Evolutionary conservation across 2,113 vertebrate species (phyloP), one percentile per base, ranked within the genome.

Genomic region (Aldabrachelys gigantea): DNA sequence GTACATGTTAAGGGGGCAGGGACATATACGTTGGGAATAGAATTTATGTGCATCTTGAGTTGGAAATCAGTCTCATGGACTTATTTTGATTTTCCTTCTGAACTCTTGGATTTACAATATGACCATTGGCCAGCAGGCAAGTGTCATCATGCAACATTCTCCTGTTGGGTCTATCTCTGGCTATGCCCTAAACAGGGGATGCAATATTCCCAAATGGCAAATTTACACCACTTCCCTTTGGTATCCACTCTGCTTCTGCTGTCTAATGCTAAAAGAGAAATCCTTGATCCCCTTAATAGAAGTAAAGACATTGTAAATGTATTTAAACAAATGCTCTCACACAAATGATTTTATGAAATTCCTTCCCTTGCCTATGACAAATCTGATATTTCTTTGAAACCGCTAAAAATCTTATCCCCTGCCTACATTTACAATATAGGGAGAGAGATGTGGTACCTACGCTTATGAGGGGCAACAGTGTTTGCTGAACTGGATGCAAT

Each of bases 11-110:
- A 86, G 78, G 27, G 87, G 75, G 81, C 75, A 93, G 81, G 53
- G 79, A 88, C 90, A 94, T 93, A 88, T 88, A 81, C 75, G 10
- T 96, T 95, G 78, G 81, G 53, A 95, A 96, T 97, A 95, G 89
- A 89, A 79, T 53, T 94, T 89, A 97, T 79, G 81, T 91, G 57
- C 50, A 88, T 94, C 96, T 95, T 85, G 93, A 88, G 93, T 80
- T 95, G 88, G 92, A 95, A 81, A 4, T 86, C 3, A 4, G 95
- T 92, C 93, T 95, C 89, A 83, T 75, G 35, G 83, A 84, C 91
- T 94, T 94, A 72, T 85, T 82, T 89, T 94, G 92, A 6, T 95
- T 87, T 89, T 19, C 91, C 95, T 84, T 95, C 75, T 81, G 82
- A 89, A 93, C 57, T 93, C 8, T 4, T 93, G 81, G 84, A 87